Percentiles rank a stretch among this genome's conserved stretches.
Evolutionary conservation across 2,113 vertebrate species (phyloP).

Genomic region (human): DNA sequence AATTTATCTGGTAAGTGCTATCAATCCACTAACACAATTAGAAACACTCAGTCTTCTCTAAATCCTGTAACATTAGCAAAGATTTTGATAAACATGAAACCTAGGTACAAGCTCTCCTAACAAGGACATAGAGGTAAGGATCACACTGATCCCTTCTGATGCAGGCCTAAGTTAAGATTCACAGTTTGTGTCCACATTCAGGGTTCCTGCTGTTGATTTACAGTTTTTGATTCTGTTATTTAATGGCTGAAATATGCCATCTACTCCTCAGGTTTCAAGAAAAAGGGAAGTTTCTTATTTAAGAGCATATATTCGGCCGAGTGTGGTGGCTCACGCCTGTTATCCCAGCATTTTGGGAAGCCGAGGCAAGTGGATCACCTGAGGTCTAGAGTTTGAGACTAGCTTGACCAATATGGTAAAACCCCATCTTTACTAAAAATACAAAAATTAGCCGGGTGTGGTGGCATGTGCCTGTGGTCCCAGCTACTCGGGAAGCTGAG

Average conservation of each 20-base stretch:
- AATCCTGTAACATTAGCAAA: not conserved
- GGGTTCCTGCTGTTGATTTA: not conserved
- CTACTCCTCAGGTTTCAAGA: not conserved
- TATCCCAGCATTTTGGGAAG: no score
- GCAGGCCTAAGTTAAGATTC: not conserved
- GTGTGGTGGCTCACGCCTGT: no score
- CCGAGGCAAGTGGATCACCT: no score
- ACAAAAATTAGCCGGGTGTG: no score
- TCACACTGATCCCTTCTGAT: not conserved
- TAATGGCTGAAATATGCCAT: not conserved
- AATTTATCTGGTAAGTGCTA: constrained; percentile 37
- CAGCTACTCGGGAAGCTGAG: no score
- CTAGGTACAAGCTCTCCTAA: not conserved
- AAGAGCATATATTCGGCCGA: not conserved
- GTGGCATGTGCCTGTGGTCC: no score
- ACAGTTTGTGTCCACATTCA: not conserved
- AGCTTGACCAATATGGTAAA: no score
- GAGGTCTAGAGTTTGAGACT: no score
- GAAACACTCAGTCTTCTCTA: not conserved
- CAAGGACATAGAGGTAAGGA: not conserved
- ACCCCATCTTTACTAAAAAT: no score
- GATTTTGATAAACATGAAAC: not conserved
- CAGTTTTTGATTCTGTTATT: not conserved
- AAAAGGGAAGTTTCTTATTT: not conserved
- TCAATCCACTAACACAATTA: not conserved